Evolutionary conservation across 2,797 vertebrate species (phyloP), one percentile per base, ranked within the genome.

Genomic region (Zenarchopterus dispar): DNA sequence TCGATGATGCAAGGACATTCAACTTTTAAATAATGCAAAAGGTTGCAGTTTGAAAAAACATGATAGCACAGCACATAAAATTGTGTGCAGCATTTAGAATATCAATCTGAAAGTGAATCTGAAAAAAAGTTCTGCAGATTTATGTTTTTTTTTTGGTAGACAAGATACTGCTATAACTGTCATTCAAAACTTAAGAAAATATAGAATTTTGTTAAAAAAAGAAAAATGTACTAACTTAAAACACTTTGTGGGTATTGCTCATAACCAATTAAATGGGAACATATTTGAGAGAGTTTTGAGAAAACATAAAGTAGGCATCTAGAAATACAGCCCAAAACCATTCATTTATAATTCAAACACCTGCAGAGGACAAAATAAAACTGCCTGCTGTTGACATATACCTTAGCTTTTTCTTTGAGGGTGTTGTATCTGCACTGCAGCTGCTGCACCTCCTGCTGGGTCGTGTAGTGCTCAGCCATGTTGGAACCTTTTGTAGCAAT

Each of bases 381-480:
- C 6, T 1, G 5, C 42, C 33, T 53, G 48, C 41, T 52, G 56
- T 59, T 61, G 42, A 39, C 39, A 46, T 33, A 31, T 70, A 99
- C 98, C 96, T 94, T 97, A 6, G 94, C 91, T 78, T 93, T 95
- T 68, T 95, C 95, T 90, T 93, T 95, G 71, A 98, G 86, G 9
- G 79, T 23, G 43, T 76, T 88, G 78, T 97, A 98, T 56, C 93
- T 93, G 59, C 94, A 93, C 77, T 94, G 95, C 54, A 99, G 94
- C 49, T 97, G 94, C 63, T 96, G 95, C 45, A 99, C 92, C 71
- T 99, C 97, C 68, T 96, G 90, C 78, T 95, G 95, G 64, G 95
- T 95, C 47, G 94, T 93, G 26, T 93, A 95, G 84, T 97, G 95
- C 55, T 98, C 96, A 1, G 94, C 90, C 95, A 98, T 97, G 70